phyloP scores from a whole-genome alignment of 1,140 invertebrate species.

The Meloidogyne exigua region DNA sequence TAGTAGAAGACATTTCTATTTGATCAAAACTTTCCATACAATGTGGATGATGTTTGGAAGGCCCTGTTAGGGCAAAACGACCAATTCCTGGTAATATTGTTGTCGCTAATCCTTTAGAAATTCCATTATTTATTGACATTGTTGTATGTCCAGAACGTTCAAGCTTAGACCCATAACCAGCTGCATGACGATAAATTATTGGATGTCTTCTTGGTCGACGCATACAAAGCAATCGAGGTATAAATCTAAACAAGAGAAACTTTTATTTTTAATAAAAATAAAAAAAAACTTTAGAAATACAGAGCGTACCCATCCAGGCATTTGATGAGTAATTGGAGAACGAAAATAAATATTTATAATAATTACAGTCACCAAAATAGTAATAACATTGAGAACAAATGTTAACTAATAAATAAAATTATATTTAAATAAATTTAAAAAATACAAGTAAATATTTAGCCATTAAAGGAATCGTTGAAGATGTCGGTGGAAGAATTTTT shows the following conservation, averaged over 20 bases:
- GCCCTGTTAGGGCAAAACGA: constrained; percentile 1
- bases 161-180: neutral
- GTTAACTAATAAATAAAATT: constrained; percentile 73
- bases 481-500: constrained; percentile 94
- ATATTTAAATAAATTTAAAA: constrained; percentile 68
- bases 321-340: constrained; percentile 80
- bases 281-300: constrained; percentile 75
- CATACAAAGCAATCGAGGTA: constrained; percentile 32
- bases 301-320: constrained; percentile 88
- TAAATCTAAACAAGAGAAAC: constrained; percentile 40
- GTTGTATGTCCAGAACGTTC: constrained; percentile 14
- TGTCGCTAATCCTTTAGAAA: constrained; percentile 2
- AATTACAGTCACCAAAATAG: constrained; percentile 77
- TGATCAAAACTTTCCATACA: constrained; percentile 10
- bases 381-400: constrained; percentile 68
- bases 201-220: constrained; percentile 9
- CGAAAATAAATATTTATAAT: constrained; percentile 99
- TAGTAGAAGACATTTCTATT: neutral
- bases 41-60: constrained; percentile 26
- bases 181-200: constrained; percentile 24
- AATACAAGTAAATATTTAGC: constrained; percentile 98
- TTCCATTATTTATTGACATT: constrained; percentile 14
- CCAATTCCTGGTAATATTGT: constrained; percentile 17
- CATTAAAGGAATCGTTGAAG: constrained; percentile 87
- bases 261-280: neutral